Conservation (phyloP, 1,140 invertebrate species). For the Maniola jurtina region DNA sequence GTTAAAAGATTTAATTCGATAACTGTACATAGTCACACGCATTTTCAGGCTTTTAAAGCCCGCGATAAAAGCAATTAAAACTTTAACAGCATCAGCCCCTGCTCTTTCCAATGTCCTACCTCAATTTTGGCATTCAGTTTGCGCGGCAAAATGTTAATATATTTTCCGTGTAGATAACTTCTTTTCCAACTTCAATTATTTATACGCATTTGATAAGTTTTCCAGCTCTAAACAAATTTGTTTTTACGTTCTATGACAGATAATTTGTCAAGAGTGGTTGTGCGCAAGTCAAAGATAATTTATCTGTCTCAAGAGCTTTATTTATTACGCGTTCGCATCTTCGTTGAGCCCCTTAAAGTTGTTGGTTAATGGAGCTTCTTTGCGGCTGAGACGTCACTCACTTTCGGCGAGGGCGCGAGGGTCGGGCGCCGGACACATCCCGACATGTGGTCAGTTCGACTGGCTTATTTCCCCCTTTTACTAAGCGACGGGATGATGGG, state of each 20-base stretch:
- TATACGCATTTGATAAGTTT: constrained; percentile 40
- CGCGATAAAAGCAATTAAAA: constrained; percentile 76
- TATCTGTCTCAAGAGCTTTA: constrained; percentile 77
- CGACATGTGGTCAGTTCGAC: constrained; percentile 51
- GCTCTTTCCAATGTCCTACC: constrained; percentile 57
- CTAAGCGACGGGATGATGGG: constrained; percentile 51
- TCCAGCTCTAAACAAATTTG: constrained; percentile 60
- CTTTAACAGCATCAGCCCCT: constrained; percentile 66
- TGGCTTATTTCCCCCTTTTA: constrained; percentile 47
- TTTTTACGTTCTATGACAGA: constrained; percentile 74
- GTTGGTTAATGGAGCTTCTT: constrained; percentile 74
- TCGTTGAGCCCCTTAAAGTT: constrained; percentile 71
- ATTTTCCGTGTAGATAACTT: constrained; percentile 33
- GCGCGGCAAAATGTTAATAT: constrained; percentile 24
- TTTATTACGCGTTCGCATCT: constrained; percentile 77
- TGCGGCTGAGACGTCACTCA: constrained; percentile 64
- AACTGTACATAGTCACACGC: constrained; percentile 58
- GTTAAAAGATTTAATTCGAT: constrained; percentile 65
- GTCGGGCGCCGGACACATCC: constrained; percentile 22
- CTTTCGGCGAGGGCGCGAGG: constrained; percentile 35
- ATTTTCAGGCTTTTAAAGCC: constrained; percentile 64
- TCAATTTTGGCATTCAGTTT: constrained; percentile 48
- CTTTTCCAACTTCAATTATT: constrained; percentile 41
- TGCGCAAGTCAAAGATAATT: constrained; percentile 77
- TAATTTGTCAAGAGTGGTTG: constrained; percentile 73